Conservation (phyloP, 2,888 invertebrate species). For the Eristalis tenax region DNA sequence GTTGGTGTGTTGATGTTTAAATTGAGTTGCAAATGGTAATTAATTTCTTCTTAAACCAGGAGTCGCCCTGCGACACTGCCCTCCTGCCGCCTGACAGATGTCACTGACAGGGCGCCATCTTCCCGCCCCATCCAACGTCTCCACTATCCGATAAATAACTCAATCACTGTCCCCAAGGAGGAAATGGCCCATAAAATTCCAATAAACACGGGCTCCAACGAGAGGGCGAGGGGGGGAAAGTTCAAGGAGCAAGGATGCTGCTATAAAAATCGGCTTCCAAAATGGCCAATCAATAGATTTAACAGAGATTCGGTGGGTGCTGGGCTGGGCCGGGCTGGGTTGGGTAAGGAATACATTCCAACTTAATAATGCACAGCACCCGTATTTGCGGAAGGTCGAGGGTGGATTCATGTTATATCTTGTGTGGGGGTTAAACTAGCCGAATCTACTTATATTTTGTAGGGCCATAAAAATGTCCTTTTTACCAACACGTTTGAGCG, state of each 20-base stretch:
- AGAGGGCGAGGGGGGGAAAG: neutral
- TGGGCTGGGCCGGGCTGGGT: neutral
- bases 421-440: conserved; percentile 9
- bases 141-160: conserved; percentile 45
- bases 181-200: conserved; percentile 49
- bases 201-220: conserved; percentile 45
- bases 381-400: conserved; percentile 1
- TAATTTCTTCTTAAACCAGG: neutral
- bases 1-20: neutral
- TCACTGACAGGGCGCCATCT: neutral
- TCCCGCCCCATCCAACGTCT: neutral
- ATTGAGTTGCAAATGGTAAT: neutral
- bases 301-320: conserved; percentile 27
- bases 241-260: conserved; percentile 37
- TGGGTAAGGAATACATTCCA: conserved; percentile 46
- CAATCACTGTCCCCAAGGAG: conserved; percentile 35
- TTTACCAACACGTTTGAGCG: conserved; percentile 51
- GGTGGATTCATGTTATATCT: neutral
- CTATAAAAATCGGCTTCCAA: conserved; percentile 35
- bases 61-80: neutral
- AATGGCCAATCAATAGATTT: conserved; percentile 63
- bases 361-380: conserved; percentile 61
- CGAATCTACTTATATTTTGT: conserved; percentile 37
- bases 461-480: conserved; percentile 43
- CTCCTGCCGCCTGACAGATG: conserved; percentile 17